Evolutionary conservation across 2,888 invertebrate species (phyloP).

Genomic region (Apoderus coryli): DNA sequence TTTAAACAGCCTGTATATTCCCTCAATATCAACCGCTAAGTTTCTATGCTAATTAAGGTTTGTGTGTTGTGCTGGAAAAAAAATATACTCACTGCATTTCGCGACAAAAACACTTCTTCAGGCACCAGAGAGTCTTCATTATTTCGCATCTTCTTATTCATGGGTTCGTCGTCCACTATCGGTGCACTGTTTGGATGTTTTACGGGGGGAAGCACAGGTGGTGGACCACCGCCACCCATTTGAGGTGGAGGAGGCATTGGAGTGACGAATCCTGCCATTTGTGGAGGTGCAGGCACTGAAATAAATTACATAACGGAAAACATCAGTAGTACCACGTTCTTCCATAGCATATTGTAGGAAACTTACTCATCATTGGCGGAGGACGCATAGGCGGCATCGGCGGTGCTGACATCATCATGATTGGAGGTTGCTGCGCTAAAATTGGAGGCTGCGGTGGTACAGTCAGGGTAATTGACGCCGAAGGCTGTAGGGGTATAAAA

Average conservation of each 20-base stretch:
- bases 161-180: slow-evolving; percentile 63
- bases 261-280: slow-evolving; percentile 34
- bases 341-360: neutral
- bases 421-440: slow-evolving; percentile 35
- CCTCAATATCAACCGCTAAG: no score
- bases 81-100: slow-evolving; percentile 43
- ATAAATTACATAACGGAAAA: neutral
- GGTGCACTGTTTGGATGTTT: slow-evolving; percentile 36
- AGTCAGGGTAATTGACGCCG: slow-evolving; percentile 29
- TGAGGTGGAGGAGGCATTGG: slow-evolving; percentile 29
- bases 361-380: slow-evolving; percentile 42
- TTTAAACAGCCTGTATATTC: no score
- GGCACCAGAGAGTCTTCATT: slow-evolving; percentile 90
- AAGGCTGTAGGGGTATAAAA: no score
- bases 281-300: slow-evolving; percentile 35
- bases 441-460: slow-evolving; percentile 37
- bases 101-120: slow-evolving; percentile 64
- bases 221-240: slow-evolving; percentile 23
- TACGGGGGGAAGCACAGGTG: slow-evolving; percentile 31
- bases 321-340: no score
- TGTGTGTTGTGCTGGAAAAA: no score
- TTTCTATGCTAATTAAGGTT: no score
- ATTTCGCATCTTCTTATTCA: slow-evolving; percentile 73
- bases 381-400: slow-evolving; percentile 42
- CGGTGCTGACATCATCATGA: slow-evolving; percentile 48